Evolutionary conservation across 2,113 vertebrate genomes (phyloP).

Genomic region (Gnathonemus longibarbis): DNA sequence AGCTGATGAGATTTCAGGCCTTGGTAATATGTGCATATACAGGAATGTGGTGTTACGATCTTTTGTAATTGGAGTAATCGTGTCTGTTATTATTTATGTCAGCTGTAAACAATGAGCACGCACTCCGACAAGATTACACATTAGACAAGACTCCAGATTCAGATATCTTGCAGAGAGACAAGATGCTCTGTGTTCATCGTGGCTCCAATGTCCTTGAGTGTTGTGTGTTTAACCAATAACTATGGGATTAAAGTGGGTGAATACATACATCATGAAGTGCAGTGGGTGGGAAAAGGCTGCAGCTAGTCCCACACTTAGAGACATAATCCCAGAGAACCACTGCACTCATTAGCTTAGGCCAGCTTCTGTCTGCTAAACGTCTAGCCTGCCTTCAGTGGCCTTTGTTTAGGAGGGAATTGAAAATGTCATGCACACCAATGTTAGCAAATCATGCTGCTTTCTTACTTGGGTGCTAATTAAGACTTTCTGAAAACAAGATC

Average conservation of each 20-base stretch:
- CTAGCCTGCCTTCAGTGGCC: neutral
- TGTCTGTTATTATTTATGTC: neutral
- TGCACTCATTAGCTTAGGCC: neutral
- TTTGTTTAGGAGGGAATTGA: neutral
- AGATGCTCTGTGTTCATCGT: neutral
- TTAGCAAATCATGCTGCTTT: neutral
- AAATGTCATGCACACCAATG: neutral
- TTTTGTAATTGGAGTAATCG: neutral
- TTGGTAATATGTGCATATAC: neutral
- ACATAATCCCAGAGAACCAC: neutral
- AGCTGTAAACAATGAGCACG: neutral
- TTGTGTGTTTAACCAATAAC: neutral
- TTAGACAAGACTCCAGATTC: neutral
- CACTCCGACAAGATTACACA: neutral
- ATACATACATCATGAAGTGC: neutral
- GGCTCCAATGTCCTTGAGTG: conserved; percentile 7
- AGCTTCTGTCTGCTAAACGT: neutral
- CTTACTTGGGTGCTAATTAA: neutral
- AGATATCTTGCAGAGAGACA: conserved; percentile 13
- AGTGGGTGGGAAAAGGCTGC: neutral
- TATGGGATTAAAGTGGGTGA: neutral
- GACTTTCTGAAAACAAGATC: neutral
- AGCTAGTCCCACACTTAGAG: neutral
- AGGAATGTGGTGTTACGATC: neutral
- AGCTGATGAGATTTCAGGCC: neutral